Percentiles rank a stretch among this genome's conserved stretches.
phyloP scores from a whole-genome alignment of 2,113 vertebrate species.

The Mesembrinibis cayennensis region DNA sequence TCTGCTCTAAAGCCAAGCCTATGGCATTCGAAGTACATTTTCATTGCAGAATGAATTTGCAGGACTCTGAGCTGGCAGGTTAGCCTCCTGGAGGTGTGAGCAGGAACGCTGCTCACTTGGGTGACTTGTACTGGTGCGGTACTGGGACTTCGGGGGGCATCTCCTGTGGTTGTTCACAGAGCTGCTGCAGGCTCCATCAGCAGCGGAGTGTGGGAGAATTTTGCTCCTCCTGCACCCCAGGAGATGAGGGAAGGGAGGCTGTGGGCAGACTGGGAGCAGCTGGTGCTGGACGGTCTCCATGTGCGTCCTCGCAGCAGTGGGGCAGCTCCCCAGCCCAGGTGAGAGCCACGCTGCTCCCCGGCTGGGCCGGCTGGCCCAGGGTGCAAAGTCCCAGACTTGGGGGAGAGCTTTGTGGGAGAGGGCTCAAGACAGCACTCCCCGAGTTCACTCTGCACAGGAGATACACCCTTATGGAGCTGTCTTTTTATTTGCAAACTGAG shows the following conservation, averaged over 20 bases:
- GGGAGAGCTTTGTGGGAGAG: neutral
- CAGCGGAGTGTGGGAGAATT: neutral
- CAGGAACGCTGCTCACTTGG: neutral
- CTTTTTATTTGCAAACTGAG: conserved; percentile 66
- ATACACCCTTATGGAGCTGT: neutral
- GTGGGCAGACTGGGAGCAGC: neutral
- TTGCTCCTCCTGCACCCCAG: neutral
- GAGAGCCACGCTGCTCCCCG: rapidly evolving
- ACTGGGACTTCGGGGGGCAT: neutral
- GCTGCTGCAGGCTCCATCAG: neutral
- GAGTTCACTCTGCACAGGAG: neutral
- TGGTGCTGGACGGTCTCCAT: neutral
- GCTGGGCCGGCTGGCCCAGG: neutral
- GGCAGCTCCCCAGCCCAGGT: neutral
- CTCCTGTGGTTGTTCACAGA: neutral
- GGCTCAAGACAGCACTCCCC: neutral
- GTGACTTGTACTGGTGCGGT: neutral
- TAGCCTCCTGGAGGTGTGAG: neutral
- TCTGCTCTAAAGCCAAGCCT: neutral
- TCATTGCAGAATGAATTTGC: neutral
- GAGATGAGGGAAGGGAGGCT: neutral
- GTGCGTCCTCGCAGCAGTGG: rapidly evolving
- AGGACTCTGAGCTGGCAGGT: neutral
- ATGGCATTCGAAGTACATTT: neutral
- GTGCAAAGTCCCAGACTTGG: neutral